Conservation (phyloP, 2,797 vertebrate species). For the Podarcis siculus region DNA sequence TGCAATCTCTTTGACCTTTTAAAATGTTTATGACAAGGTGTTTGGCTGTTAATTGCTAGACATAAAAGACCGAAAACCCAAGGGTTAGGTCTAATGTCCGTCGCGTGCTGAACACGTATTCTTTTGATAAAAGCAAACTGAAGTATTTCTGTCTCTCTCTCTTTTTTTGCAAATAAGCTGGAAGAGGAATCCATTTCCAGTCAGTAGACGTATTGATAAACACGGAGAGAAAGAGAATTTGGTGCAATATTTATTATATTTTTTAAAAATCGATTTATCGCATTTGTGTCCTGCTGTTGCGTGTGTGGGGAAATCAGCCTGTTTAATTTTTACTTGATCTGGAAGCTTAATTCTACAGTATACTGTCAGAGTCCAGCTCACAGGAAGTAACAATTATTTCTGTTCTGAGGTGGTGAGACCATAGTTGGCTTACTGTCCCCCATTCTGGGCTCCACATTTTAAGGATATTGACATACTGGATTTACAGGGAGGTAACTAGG, state of each 20-base stretch:
- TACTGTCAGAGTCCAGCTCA: neutral
- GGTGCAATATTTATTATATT: neutral
- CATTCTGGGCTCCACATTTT: no score
- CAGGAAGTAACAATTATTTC: no score
- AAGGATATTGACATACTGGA: no score
- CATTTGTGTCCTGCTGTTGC: neutral
- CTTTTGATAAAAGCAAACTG: slow-evolving; percentile 25
- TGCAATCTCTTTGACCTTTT: slow-evolving; percentile 79
- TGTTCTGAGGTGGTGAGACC: no score
- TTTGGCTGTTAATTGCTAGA: slow-evolving; percentile 71
- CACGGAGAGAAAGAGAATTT: neutral
- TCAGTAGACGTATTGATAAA: neutral
- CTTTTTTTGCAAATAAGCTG: neutral
- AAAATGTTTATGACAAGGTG: slow-evolving; percentile 74
- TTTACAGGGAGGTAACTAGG: no score
- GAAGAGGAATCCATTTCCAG: neutral
- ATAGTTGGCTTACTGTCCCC: no score
- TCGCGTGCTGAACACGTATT: slow-evolving; percentile 25
- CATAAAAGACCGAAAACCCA: slow-evolving; percentile 67
- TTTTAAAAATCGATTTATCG: neutral
- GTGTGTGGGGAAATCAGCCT: neutral
- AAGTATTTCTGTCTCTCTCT: neutral
- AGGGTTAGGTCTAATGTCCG: neutral
- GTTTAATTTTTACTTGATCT: neutral
- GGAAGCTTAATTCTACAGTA: neutral